Conservation (phyloP, 2,113 vertebrate genomes). For the Sinocyclocheilus anophthalmus region DNA sequence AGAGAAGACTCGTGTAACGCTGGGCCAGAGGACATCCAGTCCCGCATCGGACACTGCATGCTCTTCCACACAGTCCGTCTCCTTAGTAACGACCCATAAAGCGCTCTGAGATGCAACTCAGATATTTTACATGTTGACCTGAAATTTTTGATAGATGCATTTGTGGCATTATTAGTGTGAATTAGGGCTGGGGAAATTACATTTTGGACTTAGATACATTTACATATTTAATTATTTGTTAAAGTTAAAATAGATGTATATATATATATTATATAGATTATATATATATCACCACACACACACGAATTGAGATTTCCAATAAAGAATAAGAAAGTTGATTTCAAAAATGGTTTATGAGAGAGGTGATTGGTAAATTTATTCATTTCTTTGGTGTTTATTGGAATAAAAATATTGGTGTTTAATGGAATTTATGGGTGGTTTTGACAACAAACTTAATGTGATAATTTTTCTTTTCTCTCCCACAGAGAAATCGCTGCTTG, state of each 20-base stretch:
- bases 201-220: too few species aligned
- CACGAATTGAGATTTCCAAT: too few species aligned
- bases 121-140: background rate
- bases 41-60: constrained; percentile 99
- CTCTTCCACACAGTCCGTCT: constrained; percentile 86
- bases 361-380: too few species aligned
- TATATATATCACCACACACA: too few species aligned
- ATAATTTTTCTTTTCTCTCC: background rate
- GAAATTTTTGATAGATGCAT: background rate
- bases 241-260: background rate
- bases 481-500: constrained; percentile 93
- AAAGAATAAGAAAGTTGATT: background rate
- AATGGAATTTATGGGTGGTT: background rate
- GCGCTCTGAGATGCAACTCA: background rate
- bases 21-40: constrained; percentile 96
- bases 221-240: too few species aligned
- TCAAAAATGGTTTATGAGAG: background rate
- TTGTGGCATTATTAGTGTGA: background rate
- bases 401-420: background rate
- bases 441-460: background rate
- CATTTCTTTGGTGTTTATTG: background rate
- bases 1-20: constrained; percentile 98
- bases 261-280: too few species aligned
- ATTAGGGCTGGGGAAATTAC: too few species aligned
- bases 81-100: background rate